Evolutionary conservation across 1,140 invertebrate species (phyloP).

Genomic region (Drosophila kepulauana): DNA sequence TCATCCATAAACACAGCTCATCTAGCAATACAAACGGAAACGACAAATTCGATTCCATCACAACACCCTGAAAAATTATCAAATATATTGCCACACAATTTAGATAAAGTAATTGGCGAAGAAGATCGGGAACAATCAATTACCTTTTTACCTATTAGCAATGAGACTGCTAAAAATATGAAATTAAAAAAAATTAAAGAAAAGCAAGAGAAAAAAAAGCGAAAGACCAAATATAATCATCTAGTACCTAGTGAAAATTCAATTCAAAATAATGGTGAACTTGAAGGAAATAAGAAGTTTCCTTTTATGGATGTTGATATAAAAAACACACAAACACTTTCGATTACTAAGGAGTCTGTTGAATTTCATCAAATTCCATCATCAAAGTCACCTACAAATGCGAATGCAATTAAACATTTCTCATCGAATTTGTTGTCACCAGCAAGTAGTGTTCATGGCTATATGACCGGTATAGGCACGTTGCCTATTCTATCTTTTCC

Average conservation of each 20-base stretch:
- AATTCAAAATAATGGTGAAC: neutral
- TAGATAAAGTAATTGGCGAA: too few relatives aligned
- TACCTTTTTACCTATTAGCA: neutral
- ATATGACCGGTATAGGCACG: neutral
- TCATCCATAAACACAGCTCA: neutral
- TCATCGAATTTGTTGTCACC: neutral
- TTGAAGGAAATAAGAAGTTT: constrained; percentile 10
- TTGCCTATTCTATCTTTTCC: constrained; percentile 84
- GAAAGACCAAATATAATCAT: constrained; percentile 41
- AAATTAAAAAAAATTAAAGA: constrained; percentile 44
- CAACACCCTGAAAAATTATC: neutral
- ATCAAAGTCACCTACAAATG: neutral
- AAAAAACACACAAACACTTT: neutral
- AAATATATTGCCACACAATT: neutral
- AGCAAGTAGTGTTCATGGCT: constrained; percentile 4
- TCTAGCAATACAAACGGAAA: constrained; percentile 31
- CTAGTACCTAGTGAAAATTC: neutral
- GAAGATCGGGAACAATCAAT: neutral
- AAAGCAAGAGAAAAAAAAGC: constrained; percentile 62
- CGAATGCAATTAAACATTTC: neutral
- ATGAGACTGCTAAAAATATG: neutral
- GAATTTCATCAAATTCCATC: neutral
- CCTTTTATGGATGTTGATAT: neutral
- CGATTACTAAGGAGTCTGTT: neutral
- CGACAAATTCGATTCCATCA: constrained; percentile 50